Percentiles rank a stretch among this genome's conserved stretches.
Conservation (phyloP, 2,113 vertebrate genomes). For the Spea bombifrons region DNA sequence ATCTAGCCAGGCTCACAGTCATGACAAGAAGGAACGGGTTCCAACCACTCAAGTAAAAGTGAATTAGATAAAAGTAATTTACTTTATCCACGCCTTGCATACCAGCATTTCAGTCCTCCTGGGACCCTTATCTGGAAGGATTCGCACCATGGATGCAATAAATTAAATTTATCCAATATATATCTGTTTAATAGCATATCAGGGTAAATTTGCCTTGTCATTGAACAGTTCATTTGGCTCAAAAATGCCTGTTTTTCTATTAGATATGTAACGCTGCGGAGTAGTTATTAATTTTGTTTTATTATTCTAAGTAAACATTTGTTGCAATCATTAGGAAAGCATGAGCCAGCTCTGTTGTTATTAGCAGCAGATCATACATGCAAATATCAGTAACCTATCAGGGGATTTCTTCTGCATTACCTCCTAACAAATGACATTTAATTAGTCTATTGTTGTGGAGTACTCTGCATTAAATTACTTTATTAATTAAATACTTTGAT, state of each 20-base stretch:
- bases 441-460: constrained; percentile 34
- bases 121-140: constrained; percentile 39
- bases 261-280: constrained; percentile 31
- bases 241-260: constrained; percentile 25
- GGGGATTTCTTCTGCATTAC: neutral
- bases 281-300: constrained; percentile 21
- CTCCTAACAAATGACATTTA: constrained; percentile 42
- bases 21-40: constrained; percentile 2
- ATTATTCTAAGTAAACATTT: constrained; percentile 25
- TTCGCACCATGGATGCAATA: constrained; percentile 43
- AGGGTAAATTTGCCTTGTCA: constrained; percentile 33
- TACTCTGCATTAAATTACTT: constrained; percentile 38
- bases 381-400: constrained; percentile 22
- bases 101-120: constrained; percentile 27
- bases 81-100: constrained; percentile 36
- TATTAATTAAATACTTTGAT: constrained; percentile 43
- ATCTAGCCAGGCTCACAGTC: neutral
- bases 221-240: constrained; percentile 43
- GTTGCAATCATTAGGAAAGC: constrained; percentile 31
- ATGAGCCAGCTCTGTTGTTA: constrained; percentile 16
- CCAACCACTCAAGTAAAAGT: constrained; percentile 21
- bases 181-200: constrained; percentile 31
- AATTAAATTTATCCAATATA: constrained; percentile 38
- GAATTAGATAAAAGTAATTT: constrained; percentile 39
- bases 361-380: constrained; percentile 14